Base-by-base conservation (phyloP, 1,140 invertebrate genomes). In the Dufourea novaeangliae region DNA sequence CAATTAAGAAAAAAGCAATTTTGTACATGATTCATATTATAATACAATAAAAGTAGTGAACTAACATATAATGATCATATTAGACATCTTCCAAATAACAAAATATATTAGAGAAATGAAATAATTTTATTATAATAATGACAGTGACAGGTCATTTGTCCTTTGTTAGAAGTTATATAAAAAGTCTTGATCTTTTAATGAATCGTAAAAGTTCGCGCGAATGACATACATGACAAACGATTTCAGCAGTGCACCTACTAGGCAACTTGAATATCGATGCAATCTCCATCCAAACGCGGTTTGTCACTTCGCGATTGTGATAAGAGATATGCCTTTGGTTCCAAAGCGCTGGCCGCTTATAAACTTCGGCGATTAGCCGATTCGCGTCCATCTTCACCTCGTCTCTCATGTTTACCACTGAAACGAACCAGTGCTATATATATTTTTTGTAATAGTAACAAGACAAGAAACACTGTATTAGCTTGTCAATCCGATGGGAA, bases 211-310 rank as follows among this genome's bases (percentile, higher is more conserved):
- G 56, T 54, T 12, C 44, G 68, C 75, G 75, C 57, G 68, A 71
- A 54, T 50, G 8, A 63, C 14, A 70, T 56, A 52, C 17, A 39
- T 50, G 71, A 75, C 14, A 77, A 77, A 77, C 54, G 75, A 54
- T 77, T 76, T 46, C 57, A 22, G 46, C 50, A 34, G 46, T 78
- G 41, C 59, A 88, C 90, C 83, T 87, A 93, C 92, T 91, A 44
- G 91, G 90, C 39, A 91, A 69, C 64, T 92, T 91, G 82, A 93
- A 91, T 62, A 92, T 88, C 39, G 86, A 79, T 41, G 92, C 90
- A 54, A 93, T 91, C 78, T 92, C 92, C 88, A 90, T 88, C 92
- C 92, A 93, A 78, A 91, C 87, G 70, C 88, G 82, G 82, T 91
- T 91, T 27, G 91, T 91, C 72, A 90, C 87, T 50, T 92, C 91